Percentiles rank a stretch among this genome's conserved stretches.
phyloP scores from a whole-genome alignment of 2,888 invertebrate species.

The Eudemis profundana region DNA sequence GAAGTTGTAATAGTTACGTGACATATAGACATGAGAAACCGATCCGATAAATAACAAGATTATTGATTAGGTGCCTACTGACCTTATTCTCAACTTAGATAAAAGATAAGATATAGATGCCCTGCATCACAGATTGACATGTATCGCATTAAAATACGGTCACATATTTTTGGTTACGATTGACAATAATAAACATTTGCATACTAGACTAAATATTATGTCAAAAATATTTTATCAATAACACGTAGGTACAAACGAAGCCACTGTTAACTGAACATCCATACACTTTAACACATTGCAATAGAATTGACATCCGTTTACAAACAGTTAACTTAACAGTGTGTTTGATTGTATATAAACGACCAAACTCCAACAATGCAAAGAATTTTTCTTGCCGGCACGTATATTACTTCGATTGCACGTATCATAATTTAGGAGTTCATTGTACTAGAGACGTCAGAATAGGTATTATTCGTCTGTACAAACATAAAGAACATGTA shows the following conservation, averaged over 20 bases:
- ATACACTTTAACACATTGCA: no score
- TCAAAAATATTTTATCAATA: background rate
- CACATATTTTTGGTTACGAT: no score
- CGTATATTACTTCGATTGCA: background rate
- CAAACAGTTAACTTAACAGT: no score
- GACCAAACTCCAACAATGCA: conserved; percentile 13
- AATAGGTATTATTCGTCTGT: background rate
- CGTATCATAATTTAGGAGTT: background rate
- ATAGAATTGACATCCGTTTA: no score
- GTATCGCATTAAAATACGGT: no score
- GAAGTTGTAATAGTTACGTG: conserved; percentile 16
- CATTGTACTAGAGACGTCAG: conserved; percentile 4
- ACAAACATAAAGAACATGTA: background rate
- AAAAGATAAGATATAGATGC: conserved; percentile 28
- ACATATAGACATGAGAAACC: background rate
- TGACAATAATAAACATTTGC: background rate
- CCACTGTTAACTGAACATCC: no score
- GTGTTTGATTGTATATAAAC: no score
- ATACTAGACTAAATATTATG: background rate
- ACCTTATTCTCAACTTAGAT: conserved; percentile 40
- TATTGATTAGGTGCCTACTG: conserved; percentile 10
- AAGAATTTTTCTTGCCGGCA: conserved; percentile 12
- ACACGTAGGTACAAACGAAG: conserved; percentile 10
- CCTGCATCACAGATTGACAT: conserved; percentile 1
- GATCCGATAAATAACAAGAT: conserved; percentile 22